phyloP scores from a whole-genome alignment of 53 echinoderm and acorn worm genomes.

The Stichopus horrens region DNA sequence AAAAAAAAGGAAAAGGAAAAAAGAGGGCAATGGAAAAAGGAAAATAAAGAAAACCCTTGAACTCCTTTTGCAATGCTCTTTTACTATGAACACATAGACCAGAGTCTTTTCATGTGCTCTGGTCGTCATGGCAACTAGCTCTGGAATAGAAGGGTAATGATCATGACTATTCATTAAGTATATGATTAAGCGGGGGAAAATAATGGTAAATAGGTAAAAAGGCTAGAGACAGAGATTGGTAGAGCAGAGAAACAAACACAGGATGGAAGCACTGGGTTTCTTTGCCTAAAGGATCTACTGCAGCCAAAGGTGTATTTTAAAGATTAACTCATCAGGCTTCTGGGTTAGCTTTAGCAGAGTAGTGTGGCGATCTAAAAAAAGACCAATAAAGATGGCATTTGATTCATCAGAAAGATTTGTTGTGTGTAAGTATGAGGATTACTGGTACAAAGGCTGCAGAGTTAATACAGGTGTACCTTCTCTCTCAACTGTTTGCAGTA shows the following conservation, averaged over 20 bases:
- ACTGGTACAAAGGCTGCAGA: not conserved
- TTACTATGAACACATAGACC: not conserved
- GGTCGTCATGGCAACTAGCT: not conserved
- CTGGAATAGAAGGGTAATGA: not conserved
- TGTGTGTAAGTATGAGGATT: not conserved
- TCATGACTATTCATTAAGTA: conserved; percentile 21
- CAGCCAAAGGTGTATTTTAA: conserved; percentile 31
- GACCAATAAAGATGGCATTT: not conserved
- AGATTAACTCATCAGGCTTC: conserved; percentile 28
- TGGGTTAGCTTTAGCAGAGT: conserved; percentile 14
- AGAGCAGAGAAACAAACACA: not conserved
- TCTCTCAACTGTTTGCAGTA: not conserved
- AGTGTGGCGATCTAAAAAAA: not conserved
- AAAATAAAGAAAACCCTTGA: not conserved
- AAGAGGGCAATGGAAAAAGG: not conserved
- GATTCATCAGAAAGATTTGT: not conserved
- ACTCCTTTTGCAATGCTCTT: not conserved
- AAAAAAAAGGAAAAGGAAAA: too few relatives aligned
- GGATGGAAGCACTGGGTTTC: not conserved
- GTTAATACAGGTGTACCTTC: not conserved
- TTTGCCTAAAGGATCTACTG: not conserved
- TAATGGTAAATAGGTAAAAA: not conserved
- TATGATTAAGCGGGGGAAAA: not conserved
- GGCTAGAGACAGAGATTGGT: not conserved
- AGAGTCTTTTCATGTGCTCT: not conserved